phyloP scores from a whole-genome alignment of 1,140 invertebrate genomes.

The Drosophila suzukii region DNA sequence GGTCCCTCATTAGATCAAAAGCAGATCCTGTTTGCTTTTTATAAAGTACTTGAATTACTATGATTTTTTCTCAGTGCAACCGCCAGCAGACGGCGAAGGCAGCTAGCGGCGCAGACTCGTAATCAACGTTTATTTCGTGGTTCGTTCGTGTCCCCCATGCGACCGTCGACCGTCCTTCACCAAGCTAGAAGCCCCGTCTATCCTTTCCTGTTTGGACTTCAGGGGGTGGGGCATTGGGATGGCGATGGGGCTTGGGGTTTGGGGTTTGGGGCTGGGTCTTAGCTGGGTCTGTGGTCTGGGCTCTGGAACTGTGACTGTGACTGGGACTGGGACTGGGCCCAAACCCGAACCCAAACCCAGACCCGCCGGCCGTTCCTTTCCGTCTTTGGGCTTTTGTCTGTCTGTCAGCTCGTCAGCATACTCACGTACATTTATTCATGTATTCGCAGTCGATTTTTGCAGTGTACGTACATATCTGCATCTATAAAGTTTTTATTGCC shows the following conservation, averaged over 20 bases:
- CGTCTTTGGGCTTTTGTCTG: conserved; percentile 66
- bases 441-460: conserved; percentile 51
- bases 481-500: conserved; percentile 66
- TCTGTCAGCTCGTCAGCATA: conserved; percentile 70
- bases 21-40: background rate
- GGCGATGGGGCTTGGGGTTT: conserved; percentile 5
- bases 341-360: background rate
- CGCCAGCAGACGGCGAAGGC: conserved; percentile 35
- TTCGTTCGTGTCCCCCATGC: conserved; percentile 55
- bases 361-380: conserved; percentile 56
- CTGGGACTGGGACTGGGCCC: conserved; percentile 29
- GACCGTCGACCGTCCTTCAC: conserved; percentile 78
- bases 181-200: conserved; percentile 64
- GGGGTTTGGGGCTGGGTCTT: conserved; percentile 15
- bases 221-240: conserved; percentile 13
- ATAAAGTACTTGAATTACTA: background rate
- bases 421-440: conserved; percentile 25
- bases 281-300: conserved; percentile 19
- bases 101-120: conserved; percentile 65
- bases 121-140: conserved; percentile 76
- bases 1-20: too few relatives aligned
- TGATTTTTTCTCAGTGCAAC: conserved; percentile 9
- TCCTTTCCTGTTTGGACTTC: conserved; percentile 69
- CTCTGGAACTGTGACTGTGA: conserved; percentile 13
- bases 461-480: conserved; percentile 54